These are phyloP conservation scores for Oriolus oriolus DNA, from an alignment of 2,113 vertebrate species.

Conservation along the genomic window DNA sequence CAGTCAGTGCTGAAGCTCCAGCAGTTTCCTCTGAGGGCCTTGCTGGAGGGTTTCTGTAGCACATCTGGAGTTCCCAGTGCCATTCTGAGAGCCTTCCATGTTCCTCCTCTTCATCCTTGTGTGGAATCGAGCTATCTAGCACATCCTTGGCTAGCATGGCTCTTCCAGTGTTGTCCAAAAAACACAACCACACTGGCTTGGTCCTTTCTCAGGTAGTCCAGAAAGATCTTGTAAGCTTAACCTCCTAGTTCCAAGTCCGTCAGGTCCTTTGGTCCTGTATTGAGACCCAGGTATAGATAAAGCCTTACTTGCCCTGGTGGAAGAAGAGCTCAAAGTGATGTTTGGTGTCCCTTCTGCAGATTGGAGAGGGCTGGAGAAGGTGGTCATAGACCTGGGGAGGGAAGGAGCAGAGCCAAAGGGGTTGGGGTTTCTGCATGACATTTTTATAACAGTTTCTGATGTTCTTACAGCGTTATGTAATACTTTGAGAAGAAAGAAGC, in stretches of 20 bases:
- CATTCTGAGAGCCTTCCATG: background rate
- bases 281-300: background rate
- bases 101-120: background rate
- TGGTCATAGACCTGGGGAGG: background rate
- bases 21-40: background rate
- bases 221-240: background rate
- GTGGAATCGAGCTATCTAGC: rapidly evolving
- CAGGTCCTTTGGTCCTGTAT: background rate
- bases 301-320: background rate
- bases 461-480: background rate
- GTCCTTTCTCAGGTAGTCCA: background rate
- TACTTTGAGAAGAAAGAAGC: background rate
- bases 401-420: background rate
- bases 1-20: background rate
- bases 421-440: rapidly evolving
- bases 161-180: background rate
- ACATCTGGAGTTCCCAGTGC: rapidly evolving
- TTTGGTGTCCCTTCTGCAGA: background rate
- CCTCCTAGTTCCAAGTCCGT: background rate
- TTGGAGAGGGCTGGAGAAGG: background rate
- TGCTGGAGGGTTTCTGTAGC: background rate
- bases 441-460: background rate
- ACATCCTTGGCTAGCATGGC: background rate
- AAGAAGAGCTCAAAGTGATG: background rate
- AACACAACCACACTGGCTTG: background rate